Percentiles rank a stretch among this genome's conserved stretches.
Conservation (phyloP, 2,113 vertebrate species). For the Lasiurus borealis region DNA sequence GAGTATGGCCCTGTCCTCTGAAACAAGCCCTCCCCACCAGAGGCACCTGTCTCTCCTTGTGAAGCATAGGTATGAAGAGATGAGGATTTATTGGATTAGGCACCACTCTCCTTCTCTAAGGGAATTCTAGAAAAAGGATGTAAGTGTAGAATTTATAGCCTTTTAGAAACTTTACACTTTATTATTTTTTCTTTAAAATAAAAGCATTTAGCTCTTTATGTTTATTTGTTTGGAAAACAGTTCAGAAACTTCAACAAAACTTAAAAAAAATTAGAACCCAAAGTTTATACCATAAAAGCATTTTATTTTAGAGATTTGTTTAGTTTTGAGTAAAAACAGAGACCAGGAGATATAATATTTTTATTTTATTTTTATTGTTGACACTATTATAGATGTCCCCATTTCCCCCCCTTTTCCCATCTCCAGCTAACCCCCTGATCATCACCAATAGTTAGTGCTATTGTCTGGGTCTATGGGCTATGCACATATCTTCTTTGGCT, state of each 20-base stretch:
- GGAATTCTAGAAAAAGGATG: background rate
- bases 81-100: fast-evolving
- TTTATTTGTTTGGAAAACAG: conserved; percentile 18
- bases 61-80: background rate
- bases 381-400: too few species aligned
- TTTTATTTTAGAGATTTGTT: background rate
- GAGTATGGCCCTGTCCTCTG: fast-evolving
- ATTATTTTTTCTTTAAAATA: background rate
- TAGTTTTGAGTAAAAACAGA: background rate
- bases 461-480: too few species aligned
- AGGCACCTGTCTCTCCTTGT: too few species aligned
- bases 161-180: background rate
- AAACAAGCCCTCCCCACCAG: too few species aligned
- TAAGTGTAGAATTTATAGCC: background rate
- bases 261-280: background rate
- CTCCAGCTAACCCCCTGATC: too few species aligned
- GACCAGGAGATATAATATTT: background rate
- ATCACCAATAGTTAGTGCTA: too few species aligned
- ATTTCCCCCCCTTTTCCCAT: too few species aligned
- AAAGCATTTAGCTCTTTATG: background rate
- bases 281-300: background rate
- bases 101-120: background rate
- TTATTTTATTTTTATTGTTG: too few species aligned
- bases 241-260: background rate
- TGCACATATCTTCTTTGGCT: too few species aligned